Conservation (phyloP, 2,113 vertebrate genomes). For the Toxotes jaculatrix region DNA sequence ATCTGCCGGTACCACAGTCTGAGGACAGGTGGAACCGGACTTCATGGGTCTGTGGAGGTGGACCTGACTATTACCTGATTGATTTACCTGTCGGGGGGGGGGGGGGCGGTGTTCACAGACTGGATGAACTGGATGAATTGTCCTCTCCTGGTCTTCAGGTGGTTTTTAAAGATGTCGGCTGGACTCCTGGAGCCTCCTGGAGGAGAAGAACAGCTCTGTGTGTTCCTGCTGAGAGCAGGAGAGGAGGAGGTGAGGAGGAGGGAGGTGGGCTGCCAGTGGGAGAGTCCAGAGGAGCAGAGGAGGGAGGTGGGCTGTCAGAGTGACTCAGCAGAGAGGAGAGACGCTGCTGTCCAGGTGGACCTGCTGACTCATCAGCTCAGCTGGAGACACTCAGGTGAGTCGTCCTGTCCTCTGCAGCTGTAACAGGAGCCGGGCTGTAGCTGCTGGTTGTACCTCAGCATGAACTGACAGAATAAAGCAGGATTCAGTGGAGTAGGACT, state of each 20-base stretch:
- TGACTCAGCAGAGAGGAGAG: conserved; percentile 36
- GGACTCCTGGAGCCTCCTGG: conserved; percentile 47
- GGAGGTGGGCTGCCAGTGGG: conserved; percentile 76
- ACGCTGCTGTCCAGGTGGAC: conserved; percentile 73
- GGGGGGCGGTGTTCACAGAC: no score
- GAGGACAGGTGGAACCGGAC: no score
- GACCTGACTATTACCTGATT: no score
- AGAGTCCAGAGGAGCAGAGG: conserved; percentile 49
- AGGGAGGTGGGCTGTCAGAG: conserved; percentile 76
- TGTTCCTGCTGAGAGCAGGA: conserved; percentile 33
- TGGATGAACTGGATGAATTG: no score
- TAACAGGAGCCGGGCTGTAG: no score
- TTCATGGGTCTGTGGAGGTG: no score
- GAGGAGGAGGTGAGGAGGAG: conserved; percentile 25
- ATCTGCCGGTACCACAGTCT: no score
- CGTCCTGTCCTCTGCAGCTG: no score
- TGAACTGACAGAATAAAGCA: no score
- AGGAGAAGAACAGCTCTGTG: conserved; percentile 47
- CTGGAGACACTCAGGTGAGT: conserved; percentile 64
- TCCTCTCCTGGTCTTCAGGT: not conserved
- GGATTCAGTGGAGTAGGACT: no score
- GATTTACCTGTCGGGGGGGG: no score
- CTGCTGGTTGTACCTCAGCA: no score
- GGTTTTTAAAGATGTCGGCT: conserved; percentile 25
- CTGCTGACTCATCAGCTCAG: conserved; percentile 63